phyloP scores from a whole-genome alignment of 2,888 invertebrate species.

The Periphyllus acericola region DNA sequence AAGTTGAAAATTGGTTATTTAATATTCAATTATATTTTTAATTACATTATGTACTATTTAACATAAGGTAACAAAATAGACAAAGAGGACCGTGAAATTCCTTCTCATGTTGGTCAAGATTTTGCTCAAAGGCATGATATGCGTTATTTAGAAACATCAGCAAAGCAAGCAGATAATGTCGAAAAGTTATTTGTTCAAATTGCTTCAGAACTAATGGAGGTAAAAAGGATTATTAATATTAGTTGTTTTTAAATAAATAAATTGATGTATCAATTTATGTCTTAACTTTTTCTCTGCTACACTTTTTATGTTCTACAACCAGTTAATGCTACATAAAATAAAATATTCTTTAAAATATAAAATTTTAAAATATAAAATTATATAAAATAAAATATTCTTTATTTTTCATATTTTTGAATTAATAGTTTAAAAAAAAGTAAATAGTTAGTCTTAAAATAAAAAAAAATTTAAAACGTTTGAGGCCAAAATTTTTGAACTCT shows the following conservation, averaged over 20 bases:
- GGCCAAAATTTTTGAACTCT: no score
- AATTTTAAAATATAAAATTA: no score
- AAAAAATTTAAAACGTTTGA: no score
- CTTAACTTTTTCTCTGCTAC: no score
- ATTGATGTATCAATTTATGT: neutral
- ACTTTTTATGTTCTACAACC: no score
- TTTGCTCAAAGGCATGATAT: conserved; percentile 96
- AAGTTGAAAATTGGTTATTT: conserved; percentile 64
- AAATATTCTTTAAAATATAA: no score
- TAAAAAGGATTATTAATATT: conserved; percentile 66
- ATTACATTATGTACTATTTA: conserved; percentile 22
- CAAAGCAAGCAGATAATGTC: conserved; percentile 97
- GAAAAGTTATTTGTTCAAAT: conserved; percentile 97
- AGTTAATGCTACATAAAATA: no score
- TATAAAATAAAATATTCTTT: no score
- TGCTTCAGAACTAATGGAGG: conserved; percentile 90
- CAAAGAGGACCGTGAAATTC: conserved; percentile 94
- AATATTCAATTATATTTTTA: conserved; percentile 6
- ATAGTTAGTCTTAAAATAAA: no score
- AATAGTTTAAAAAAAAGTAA: no score
- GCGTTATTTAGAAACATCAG: conserved; percentile 98
- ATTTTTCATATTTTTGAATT: no score
- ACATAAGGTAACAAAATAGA: conserved; percentile 93
- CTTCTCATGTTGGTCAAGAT: conserved; percentile 92
- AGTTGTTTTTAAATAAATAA: neutral